A percentile compares a stretch with the other conserved stretches of the same genome.
phyloP scores from a whole-genome alignment of 2,797 vertebrate species.

The Hoplostethus mediterraneus region DNA sequence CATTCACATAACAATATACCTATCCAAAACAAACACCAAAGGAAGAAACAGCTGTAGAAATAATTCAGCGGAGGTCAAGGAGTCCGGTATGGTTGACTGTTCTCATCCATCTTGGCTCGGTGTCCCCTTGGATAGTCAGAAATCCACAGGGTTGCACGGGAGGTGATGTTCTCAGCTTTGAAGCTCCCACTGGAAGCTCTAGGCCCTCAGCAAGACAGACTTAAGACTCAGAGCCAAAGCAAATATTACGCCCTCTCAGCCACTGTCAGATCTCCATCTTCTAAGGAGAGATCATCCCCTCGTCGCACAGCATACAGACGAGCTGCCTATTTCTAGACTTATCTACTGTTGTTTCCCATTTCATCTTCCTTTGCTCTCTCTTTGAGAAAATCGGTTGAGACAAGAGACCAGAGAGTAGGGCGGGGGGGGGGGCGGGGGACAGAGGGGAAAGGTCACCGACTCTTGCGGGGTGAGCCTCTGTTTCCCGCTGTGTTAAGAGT shows the following conservation, averaged over 20 bases:
- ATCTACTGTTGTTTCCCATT: not conserved
- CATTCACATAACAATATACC: not conserved
- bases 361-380: not conserved
- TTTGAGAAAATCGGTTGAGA: not conserved
- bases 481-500: not conserved
- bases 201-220: conserved; percentile 10
- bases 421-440: not conserved
- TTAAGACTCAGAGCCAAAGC: conserved; percentile 25
- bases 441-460: not conserved
- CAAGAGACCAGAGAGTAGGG: not conserved
- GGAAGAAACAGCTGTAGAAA: conserved; percentile 3
- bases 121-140: conserved; percentile 22
- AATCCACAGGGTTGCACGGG: conserved; percentile 13
- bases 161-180: conserved; percentile 34
- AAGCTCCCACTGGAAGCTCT: conserved; percentile 25
- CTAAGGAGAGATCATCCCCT: not conserved
- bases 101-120: not conserved
- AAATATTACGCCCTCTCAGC: conserved; percentile 29
- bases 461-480: not conserved
- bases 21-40: not conserved
- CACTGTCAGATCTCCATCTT: conserved; percentile 14
- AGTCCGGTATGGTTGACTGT: not conserved
- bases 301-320: not conserved
- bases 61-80: not conserved
- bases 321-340: not conserved